phyloP scores from a whole-genome alignment of 2,113 vertebrate species.

The Cynopterus brachyotis region DNA sequence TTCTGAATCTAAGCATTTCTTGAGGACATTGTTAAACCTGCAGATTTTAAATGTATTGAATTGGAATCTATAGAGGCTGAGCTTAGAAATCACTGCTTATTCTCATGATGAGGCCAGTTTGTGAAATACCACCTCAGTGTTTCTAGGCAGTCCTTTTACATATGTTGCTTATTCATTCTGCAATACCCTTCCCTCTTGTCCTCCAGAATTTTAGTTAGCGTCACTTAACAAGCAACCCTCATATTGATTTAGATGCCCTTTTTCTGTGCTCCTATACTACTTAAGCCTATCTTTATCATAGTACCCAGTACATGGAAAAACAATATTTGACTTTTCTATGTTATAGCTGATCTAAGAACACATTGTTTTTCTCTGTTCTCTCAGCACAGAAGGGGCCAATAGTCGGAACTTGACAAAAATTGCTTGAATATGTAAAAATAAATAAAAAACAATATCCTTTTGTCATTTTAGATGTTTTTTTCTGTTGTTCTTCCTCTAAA shows the following conservation, averaged over 20 bases:
- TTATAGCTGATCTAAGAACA: background rate
- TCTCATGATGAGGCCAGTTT: background rate
- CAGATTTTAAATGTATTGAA: background rate
- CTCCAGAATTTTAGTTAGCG: background rate
- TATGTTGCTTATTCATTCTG: background rate
- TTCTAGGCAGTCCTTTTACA: background rate
- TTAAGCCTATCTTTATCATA: background rate
- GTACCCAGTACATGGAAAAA: background rate
- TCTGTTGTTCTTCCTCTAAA: background rate
- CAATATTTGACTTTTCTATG: background rate
- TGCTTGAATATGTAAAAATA: background rate
- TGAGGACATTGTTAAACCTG: background rate
- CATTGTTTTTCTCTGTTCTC: background rate
- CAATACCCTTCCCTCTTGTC: background rate
- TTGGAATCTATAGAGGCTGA: background rate
- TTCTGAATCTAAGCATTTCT: background rate
- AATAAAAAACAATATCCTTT: background rate
- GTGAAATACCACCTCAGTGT: background rate
- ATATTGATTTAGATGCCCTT: background rate
- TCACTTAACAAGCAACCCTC: background rate
- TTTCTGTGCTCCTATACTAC: background rate
- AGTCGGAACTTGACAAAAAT: background rate
- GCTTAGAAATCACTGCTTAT: background rate
- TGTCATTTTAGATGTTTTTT: slow-evolving; percentile 11
- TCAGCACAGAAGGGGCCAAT: background rate